Base-by-base conservation (phyloP, 1,140 invertebrate species). In the Drosophila sproati region DNA sequence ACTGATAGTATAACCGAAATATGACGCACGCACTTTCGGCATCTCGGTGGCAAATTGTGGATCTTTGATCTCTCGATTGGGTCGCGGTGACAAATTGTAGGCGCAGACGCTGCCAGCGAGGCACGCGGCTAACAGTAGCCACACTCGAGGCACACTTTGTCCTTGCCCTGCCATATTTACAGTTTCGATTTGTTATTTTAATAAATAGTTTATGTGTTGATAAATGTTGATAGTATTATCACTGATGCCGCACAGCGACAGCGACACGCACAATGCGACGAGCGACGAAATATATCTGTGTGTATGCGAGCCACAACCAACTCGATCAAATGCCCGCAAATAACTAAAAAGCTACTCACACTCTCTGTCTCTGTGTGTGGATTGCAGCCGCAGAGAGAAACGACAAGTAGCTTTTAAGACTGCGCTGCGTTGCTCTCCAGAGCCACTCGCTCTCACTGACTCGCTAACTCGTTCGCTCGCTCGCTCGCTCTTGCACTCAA, bases 71-170 rank as follows among this genome's bases (percentile, higher is more conserved):
- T 78, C 59, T 8, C 50, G 52, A 78, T 92, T 93, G 34, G 92
- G 92, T 20, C 68, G 76, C 5, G 92, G 92, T 4, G 92, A 92
- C 39, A 93, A 61, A 54, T 93, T 93, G 47, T 92, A 93, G 34
- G 71, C 72, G 32, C 63, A 35, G 29, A 28, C 55, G 37, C 52
- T 63, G 51, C 20, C 32, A 28, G n/a, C 34, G 2, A 67, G 43
- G 29, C 37, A 64, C 10, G 10, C 77, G 34, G 28, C 39, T 7
- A 67, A 6, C 50, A 61, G 48, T 39, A 64, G 59, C 35, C 34
- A 37, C 52, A 37, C 10, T 43, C 4, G 31, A 35, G 29, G 47
- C 72, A 52, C 20, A 20, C 20, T 50, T 62, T 43, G 51, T 56
- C 61, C 79, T 69, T 77, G 69, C 48, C 51, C 7, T 35, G 37